Conservation (phyloP, 92 coral and sea anemone species). For the Epizoanthus rinbou region DNA sequence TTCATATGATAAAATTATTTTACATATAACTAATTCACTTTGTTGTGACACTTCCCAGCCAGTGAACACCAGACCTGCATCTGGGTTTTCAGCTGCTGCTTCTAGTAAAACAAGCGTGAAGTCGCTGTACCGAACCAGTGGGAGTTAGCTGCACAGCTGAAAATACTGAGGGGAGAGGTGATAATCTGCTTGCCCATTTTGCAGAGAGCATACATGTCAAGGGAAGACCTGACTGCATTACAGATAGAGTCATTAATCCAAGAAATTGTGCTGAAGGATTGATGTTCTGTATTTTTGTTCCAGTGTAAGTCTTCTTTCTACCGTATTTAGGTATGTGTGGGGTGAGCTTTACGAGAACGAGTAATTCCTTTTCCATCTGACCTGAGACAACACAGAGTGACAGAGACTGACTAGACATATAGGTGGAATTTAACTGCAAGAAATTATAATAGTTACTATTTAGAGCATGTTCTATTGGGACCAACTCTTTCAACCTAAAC, state of each 20-base stretch:
- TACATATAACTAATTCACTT: not conserved
- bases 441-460: no score
- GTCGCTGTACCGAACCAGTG: not conserved
- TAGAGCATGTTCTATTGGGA: no score
- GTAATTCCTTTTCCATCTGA: no score
- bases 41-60: not conserved
- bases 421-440: no score
- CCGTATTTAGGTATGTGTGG: no score
- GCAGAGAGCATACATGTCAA: not conserved
- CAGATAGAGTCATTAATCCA: not conserved
- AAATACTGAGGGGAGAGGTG: not conserved
- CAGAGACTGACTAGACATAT: no score
- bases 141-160: not conserved
- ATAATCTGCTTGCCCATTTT: not conserved
- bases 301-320: no score
- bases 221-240: not conserved
- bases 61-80: not conserved
- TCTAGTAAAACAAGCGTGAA: not conserved
- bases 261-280: not conserved
- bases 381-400: no score
- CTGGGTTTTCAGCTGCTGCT: conserved; percentile 4
- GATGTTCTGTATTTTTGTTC: no score
- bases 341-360: no score
- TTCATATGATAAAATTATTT: no score
- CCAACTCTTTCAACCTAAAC: no score